These are phyloP conservation scores for Pollicipes pollicipes DNA, from an alignment of 1,140 invertebrate genomes.

Conservation along the genomic window DNA sequence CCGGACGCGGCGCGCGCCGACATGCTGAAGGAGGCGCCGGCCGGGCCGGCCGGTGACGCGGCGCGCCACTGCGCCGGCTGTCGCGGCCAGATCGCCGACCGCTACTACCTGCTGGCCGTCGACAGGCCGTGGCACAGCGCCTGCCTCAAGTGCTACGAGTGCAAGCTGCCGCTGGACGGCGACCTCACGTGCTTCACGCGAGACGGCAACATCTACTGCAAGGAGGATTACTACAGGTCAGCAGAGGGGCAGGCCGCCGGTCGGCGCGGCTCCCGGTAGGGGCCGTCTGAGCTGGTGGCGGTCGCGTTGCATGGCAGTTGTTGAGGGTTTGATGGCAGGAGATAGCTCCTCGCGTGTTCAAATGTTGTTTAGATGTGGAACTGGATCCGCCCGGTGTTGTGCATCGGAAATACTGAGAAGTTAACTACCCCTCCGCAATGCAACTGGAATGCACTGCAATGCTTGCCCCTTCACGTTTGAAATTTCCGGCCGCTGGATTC, in stretches of 20 bases:
- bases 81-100: constrained; percentile 58
- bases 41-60: not conserved
- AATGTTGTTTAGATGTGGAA: no score
- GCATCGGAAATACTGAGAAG: no score
- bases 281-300: no score
- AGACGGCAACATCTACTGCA: constrained; percentile 90
- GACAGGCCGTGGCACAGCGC: constrained; percentile 74
- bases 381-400: no score
- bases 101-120: constrained; percentile 70
- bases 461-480: no score
- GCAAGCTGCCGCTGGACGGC: constrained; percentile 62
- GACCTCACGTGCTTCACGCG: constrained; percentile 84
- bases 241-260: constrained; percentile 19
- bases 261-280: not conserved
- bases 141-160: constrained; percentile 62
- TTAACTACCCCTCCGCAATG: no score
- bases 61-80: constrained; percentile 56
- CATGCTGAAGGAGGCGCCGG: not conserved
- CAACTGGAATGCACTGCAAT: no score
- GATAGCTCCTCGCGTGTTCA: no score
- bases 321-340: no score
- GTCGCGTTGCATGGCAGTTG: no score
- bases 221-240: constrained; percentile 93
- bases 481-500: no score
- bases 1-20: not conserved